A percentile compares a stretch with the other conserved stretches of the same genome.
phyloP scores from a whole-genome alignment of 2,113 vertebrate genomes.

The Ictalurus furcatus region DNA sequence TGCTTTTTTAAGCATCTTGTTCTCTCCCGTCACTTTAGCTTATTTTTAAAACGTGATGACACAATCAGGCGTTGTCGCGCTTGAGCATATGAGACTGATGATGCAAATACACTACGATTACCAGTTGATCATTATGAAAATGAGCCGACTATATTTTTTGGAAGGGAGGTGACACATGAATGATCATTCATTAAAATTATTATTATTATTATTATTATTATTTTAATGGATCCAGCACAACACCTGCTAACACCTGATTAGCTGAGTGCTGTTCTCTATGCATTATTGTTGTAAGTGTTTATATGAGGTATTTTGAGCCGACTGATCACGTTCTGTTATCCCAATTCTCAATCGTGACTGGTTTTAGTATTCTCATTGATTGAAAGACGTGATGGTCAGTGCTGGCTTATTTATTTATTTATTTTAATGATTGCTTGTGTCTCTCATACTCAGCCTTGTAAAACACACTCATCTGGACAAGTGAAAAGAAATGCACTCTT shows the following conservation, averaged over 20 bases:
- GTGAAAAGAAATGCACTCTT: slow-evolving; percentile 17
- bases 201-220: neutral
- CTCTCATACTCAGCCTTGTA: neutral
- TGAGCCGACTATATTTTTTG: neutral
- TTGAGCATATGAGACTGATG: neutral
- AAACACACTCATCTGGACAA: neutral
- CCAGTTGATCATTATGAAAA: too few relatives aligned
- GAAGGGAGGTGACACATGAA: too few relatives aligned
- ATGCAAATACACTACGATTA: neutral
- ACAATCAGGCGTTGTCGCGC: neutral
- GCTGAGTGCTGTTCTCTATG: neutral
- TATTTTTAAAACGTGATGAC: neutral
- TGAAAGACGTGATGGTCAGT: neutral
- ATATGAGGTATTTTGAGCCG: neutral
- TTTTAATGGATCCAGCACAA: neutral
- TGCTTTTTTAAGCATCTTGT: too few relatives aligned
- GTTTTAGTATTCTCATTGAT: neutral
- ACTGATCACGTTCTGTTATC: neutral
- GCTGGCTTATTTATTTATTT: neutral
- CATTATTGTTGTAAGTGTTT: neutral
- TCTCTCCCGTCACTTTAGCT: neutral
- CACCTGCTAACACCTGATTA: neutral
- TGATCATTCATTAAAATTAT: neutral
- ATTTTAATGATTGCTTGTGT: neutral
- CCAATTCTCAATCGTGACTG: neutral